A percentile compares a stretch with the other conserved stretches of the same genome.
Evolutionary conservation across 2,888 invertebrate species (phyloP).

Genomic region (Erebia palarica): DNA sequence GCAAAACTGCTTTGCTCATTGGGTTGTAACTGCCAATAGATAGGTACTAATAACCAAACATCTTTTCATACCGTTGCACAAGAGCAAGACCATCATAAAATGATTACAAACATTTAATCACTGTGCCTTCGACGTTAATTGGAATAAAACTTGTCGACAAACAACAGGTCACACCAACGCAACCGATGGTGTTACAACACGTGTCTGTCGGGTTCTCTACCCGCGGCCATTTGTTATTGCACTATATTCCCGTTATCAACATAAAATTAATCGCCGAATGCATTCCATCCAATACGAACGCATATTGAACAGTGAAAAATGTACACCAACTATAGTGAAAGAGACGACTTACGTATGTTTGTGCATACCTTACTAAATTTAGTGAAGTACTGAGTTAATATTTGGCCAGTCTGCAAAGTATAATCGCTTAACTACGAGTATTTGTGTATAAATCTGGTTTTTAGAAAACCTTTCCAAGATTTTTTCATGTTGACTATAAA

Average conservation of each 20-base stretch:
- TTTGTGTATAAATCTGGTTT: background rate
- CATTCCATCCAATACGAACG: conserved; percentile 52
- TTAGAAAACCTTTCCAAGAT: background rate
- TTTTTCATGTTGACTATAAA: background rate
- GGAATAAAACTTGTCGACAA: conserved; percentile 17
- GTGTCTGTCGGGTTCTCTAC: conserved; percentile 34
- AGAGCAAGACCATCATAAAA: background rate
- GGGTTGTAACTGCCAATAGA: background rate
- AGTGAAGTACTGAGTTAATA: background rate
- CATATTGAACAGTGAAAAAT: conserved; percentile 68
- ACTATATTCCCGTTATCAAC: conserved; percentile 63
- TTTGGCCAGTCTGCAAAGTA: background rate
- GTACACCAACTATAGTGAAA: conserved; percentile 43
- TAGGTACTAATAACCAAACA: background rate
- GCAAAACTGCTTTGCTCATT: background rate
- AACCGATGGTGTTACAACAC: conserved; percentile 38
- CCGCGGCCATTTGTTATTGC: conserved; percentile 49
- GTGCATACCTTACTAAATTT: conserved; percentile 2
- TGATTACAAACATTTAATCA: conserved; percentile 19
- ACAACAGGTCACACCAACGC: conserved; percentile 16
- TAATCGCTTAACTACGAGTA: background rate
- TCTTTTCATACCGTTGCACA: background rate
- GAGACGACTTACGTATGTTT: background rate
- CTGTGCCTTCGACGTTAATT: conserved; percentile 16
- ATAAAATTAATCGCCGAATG: conserved; percentile 62